Conservation (phyloP, 1,140 invertebrate species). For the Calliphora vicina region DNA sequence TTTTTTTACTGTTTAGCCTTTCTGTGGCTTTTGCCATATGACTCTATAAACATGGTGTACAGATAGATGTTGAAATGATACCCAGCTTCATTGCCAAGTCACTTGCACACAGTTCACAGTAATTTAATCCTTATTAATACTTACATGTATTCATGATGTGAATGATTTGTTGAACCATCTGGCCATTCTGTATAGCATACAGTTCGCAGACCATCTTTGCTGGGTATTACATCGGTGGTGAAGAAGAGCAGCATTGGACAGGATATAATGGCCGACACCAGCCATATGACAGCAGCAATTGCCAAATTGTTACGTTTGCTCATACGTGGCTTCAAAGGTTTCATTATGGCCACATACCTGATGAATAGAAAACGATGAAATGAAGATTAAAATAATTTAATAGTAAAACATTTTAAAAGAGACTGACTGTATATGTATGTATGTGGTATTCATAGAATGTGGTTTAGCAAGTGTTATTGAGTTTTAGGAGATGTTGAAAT, state of each 20-base stretch:
- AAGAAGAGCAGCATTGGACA: conserved; percentile 86
- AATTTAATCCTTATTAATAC: conserved; percentile 56
- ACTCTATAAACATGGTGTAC: too few relatives aligned
- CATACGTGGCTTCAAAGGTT: conserved; percentile 85
- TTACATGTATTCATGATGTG: conserved; percentile 81
- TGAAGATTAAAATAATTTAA: conserved; percentile 27
- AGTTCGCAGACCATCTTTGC: conserved; percentile 71
- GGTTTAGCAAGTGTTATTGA: too few relatives aligned
- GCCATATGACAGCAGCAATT: conserved; percentile 84
- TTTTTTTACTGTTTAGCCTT: too few relatives aligned
- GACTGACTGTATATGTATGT: not conserved
- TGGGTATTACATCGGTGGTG: conserved; percentile 71
- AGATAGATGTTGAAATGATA: too few relatives aligned
- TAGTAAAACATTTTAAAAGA: conserved; percentile 41
- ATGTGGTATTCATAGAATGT: too few relatives aligned
- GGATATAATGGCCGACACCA: conserved; percentile 75
- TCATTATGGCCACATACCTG: conserved; percentile 93
- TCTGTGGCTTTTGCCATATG: too few relatives aligned
- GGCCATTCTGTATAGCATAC: conserved; percentile 86
- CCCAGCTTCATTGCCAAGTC: too few relatives aligned
- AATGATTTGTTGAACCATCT: conserved; percentile 75
- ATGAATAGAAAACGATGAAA: not conserved
- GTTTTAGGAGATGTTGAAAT: too few relatives aligned
- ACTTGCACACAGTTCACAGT: too few relatives aligned
- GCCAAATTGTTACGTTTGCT: conserved; percentile 81